Base-by-base conservation (phyloP, 2,888 invertebrate species). In the Idaea straminata region DNA sequence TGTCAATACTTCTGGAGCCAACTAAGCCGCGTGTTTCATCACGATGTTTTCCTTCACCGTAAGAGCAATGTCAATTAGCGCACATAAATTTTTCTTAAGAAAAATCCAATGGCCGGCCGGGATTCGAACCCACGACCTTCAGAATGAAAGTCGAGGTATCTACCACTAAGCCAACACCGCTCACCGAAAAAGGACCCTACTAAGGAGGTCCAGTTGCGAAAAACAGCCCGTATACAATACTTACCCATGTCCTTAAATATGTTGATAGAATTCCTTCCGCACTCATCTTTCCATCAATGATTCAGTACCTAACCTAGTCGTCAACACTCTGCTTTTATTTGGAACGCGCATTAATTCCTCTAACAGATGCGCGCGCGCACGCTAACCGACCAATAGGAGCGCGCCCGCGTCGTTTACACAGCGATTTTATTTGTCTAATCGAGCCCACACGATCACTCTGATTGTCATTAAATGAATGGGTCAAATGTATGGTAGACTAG, bases 281-380 rank as follows among this genome's bases (percentile, higher is more conserved):
- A 47, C 47, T 47, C 47, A 47, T 47, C 47, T 47, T 10, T 47
- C 47, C 47, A 47, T 47, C 47, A 47, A 47, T 47, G 47, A 73
- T 35, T 72, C 71, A 73, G 35, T 34, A 13, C 34, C 66, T 15
- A 71, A 13, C 34, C 66, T 15, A 71, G 71, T 72, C 80, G 76
- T 80, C 78, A 79, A 78, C 75, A 74, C 74, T 69, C 76, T 25
- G 72, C 71, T 77, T 71, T 72, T 83, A 82, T 83, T 81, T 80
- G 81, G 78, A 78, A 77, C 68, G 76, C 77, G 74, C 75, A 79
- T 77, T 91, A 90, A 91, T 89, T 86, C 88, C 84, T 83, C 79
- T 74, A 85, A 82, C 89, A 89, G 84, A 91, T 91, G 91, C 91
- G 85, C 80, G 80, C 81, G 81, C 86, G 75, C 72, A 74, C 73